Evolutionary conservation across 2,113 vertebrate genomes (phyloP), one percentile per base, ranked within the genome.

Genomic region (Etia nguti): DNA sequence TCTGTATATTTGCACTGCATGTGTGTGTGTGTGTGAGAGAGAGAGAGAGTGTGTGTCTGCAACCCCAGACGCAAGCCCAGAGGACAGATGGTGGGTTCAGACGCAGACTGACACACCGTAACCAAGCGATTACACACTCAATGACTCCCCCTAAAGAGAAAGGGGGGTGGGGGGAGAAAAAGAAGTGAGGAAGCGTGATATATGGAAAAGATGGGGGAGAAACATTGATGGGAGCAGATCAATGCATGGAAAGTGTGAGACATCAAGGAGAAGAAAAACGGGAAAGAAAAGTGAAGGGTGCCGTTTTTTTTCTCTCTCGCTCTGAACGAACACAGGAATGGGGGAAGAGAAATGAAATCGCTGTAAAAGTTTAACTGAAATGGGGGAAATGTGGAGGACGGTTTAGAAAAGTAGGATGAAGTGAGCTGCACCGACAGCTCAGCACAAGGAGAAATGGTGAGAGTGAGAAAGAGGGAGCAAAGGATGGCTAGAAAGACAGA

Each of bases 101-200:
- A 97, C 96, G 96, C 96, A 97, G 97, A 97, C 96, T 97, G 97
- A 98, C 97, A 97, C 96, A 95, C 97, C 97, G 96, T 98, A 98
- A 98, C 98, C 97, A 98, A 98, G 97, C 93, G 97, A 98, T 99
- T 99, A 98, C 97, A 98, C 96, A 97, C 97, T 95, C 95, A 93
- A 93, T 95, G 94, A 97, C 96, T 97, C 97, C 97, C 97, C 92
- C 91, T 97, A 96, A 97, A 96, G 96, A 46, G 77, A 10, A 13
- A n/a, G 59, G 22, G 26, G 48, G n/a, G 52, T 43, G 36, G 57
- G 29, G 60, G 6, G 18, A 41, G 26, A 31, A 18, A 89, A 56
- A 16, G 41, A 48, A 70, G 80, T 24, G 54, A 75, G 56, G 79
- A 88, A 85, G 68, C 52, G 77, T 36, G 55, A 62, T 83, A 85